Conservation (phyloP, 2,797 vertebrate species). For the Notamacropus eugenii region DNA sequence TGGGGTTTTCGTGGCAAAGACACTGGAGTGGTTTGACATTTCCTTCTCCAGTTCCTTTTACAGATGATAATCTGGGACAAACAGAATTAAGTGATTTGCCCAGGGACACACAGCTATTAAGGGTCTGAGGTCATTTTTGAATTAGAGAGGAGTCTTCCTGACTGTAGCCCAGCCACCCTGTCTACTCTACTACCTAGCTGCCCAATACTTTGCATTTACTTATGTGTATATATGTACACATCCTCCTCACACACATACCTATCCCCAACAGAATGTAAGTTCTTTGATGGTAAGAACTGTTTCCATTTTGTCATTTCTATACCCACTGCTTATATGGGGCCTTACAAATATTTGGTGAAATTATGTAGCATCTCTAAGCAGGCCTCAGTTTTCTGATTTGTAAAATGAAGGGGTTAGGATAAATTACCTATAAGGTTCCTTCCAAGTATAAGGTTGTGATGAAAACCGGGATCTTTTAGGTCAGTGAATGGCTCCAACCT, state of each 20-base stretch:
- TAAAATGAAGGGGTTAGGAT: neutral
- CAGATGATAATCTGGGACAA: neutral
- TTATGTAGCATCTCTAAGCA: neutral
- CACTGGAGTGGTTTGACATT: neutral
- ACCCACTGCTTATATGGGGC: neutral
- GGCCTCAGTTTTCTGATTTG: neutral
- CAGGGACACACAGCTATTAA: neutral
- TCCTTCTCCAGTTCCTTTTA: neutral
- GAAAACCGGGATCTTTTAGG: neutral
- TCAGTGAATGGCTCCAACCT: neutral
- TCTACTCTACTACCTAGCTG: neutral
- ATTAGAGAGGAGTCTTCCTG: neutral
- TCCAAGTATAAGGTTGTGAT: neutral
- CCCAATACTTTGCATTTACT: neutral
- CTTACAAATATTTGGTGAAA: neutral
- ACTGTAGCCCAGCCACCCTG: neutral
- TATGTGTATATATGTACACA: neutral
- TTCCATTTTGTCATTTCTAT: neutral
- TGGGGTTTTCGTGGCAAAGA: neutral
- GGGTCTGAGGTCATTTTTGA: neutral
- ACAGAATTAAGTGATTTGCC: neutral
- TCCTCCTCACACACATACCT: neutral
- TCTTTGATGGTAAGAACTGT: neutral
- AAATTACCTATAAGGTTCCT: neutral
- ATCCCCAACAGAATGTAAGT: neutral